phyloP scores from a whole-genome alignment of 2,113 vertebrate species.

The Pseudorectes ferrugineus region DNA sequence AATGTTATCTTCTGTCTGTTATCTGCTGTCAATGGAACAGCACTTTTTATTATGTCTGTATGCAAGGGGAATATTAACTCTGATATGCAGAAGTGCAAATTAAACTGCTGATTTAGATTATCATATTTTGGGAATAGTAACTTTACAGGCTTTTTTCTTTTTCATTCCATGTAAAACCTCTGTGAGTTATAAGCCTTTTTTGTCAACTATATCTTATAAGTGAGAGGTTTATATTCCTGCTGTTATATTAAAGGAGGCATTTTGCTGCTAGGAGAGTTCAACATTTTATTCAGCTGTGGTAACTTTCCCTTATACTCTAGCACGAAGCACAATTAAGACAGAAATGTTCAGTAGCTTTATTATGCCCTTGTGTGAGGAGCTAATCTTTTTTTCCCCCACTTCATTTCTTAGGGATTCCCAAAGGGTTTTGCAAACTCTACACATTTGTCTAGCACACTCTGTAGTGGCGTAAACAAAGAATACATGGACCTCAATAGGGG shows the following conservation, averaged over 20 bases:
- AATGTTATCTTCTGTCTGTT: neutral
- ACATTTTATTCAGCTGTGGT: conserved; percentile 1
- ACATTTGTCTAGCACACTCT: neutral
- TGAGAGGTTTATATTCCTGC: conserved; percentile 16
- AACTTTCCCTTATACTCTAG: neutral
- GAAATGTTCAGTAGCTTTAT: conserved; percentile 15
- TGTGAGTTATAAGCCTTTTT: neutral
- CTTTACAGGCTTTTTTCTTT: neutral
- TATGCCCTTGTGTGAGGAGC: neutral
- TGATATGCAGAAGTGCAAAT: neutral
- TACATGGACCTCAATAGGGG: neutral
- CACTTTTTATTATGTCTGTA: neutral
- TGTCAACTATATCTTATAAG: neutral
- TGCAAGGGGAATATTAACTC: neutral
- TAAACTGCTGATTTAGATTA: conserved; percentile 2
- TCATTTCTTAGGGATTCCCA: neutral
- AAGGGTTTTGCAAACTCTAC: neutral
- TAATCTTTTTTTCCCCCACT: neutral
- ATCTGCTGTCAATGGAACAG: neutral
- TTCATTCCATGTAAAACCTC: neutral
- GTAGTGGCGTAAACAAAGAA: neutral
- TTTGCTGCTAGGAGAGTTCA: neutral
- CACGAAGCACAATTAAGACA: neutral
- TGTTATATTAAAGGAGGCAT: neutral
- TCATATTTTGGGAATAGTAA: neutral